These are phyloP conservation scores for Sericinus montela DNA, from an alignment of 2,888 invertebrate genomes.

Conservation along the genomic window DNA sequence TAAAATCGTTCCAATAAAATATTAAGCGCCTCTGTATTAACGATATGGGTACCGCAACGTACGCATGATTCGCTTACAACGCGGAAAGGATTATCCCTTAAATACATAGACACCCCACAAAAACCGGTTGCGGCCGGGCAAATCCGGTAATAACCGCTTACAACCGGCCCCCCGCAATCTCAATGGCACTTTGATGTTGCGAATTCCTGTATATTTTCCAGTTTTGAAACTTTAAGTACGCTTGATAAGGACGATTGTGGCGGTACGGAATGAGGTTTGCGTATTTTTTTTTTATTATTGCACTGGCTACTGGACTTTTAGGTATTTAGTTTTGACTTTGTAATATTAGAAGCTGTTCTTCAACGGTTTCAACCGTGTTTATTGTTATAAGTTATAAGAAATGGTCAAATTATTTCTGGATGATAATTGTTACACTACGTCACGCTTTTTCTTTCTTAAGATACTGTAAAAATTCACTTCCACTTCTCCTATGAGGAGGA, in stretches of 20 bases:
- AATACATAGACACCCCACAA: conserved; percentile 20
- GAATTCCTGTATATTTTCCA: conserved; percentile 29
- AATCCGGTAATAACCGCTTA: conserved; percentile 45
- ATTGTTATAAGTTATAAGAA: no score
- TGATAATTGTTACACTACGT: no score
- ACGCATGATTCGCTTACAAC: conserved; percentile 5
- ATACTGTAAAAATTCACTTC: no score
- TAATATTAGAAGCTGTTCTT: no score
- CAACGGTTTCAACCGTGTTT: no score
- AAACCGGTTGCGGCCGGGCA: conserved; percentile 38
- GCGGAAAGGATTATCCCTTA: conserved; percentile 16
- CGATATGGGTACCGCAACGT: neutral
- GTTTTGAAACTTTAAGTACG: conserved; percentile 34
- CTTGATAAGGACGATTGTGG: conserved; percentile 23
- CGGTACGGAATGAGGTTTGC: neutral
- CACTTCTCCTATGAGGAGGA: no score
- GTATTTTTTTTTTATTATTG: conserved; percentile 11
- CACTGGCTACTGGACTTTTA: neutral
- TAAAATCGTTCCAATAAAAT: neutral
- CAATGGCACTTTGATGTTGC: conserved; percentile 42
- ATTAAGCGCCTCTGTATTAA: neutral
- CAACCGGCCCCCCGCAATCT: conserved; percentile 31
- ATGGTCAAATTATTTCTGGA: no score
- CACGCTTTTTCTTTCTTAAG: no score
- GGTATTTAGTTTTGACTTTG: no score